Percentiles rank a stretch among this genome's conserved stretches.
phyloP scores from a whole-genome alignment of 2,113 vertebrate genomes.

The Pyrgilauda ruficollis region DNA sequence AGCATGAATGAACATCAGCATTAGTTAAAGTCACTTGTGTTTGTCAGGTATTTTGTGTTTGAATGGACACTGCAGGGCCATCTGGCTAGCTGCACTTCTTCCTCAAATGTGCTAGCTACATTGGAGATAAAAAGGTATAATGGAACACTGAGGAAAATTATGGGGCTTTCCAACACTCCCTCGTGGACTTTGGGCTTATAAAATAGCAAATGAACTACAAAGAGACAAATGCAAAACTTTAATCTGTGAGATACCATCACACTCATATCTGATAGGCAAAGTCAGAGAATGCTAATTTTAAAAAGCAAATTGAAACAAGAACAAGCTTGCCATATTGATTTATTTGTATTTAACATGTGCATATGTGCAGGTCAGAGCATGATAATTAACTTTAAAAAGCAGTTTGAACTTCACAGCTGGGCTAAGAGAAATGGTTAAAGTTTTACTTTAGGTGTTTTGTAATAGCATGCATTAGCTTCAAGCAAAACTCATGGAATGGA shows the following conservation, averaged over 20 bases:
- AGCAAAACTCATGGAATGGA: constrained; percentile 55
- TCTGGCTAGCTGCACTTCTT: constrained; percentile 53
- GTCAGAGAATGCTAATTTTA: constrained; percentile 63
- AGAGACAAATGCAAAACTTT: constrained; percentile 68
- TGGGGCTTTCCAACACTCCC: constrained; percentile 73
- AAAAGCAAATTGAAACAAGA: constrained; percentile 52
- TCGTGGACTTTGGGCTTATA: constrained; percentile 67
- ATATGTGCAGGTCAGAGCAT: constrained; percentile 26
- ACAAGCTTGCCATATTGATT: constrained; percentile 53
- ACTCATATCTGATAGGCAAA: constrained; percentile 67
- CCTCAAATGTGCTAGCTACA: constrained; percentile 45
- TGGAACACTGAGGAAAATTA: constrained; percentile 62
- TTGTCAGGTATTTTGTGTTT: not conserved
- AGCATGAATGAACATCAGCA: not conserved
- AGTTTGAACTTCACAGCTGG: constrained; percentile 62
- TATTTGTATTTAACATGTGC: constrained; percentile 41
- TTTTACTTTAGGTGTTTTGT: constrained; percentile 56
- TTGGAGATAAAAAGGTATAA: constrained; percentile 66
- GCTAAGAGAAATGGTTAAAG: constrained; percentile 43
- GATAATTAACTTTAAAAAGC: constrained; percentile 49
- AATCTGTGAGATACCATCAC: constrained; percentile 69
- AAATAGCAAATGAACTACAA: constrained; percentile 72
- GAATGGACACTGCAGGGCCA: not conserved
- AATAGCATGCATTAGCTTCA: constrained; percentile 43
- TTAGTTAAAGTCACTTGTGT: not conserved